Evolutionary conservation across 1,140 invertebrate genomes (phyloP), one percentile per base, ranked within the genome.

Genomic region (Alviniconcha marisindica): DNA sequence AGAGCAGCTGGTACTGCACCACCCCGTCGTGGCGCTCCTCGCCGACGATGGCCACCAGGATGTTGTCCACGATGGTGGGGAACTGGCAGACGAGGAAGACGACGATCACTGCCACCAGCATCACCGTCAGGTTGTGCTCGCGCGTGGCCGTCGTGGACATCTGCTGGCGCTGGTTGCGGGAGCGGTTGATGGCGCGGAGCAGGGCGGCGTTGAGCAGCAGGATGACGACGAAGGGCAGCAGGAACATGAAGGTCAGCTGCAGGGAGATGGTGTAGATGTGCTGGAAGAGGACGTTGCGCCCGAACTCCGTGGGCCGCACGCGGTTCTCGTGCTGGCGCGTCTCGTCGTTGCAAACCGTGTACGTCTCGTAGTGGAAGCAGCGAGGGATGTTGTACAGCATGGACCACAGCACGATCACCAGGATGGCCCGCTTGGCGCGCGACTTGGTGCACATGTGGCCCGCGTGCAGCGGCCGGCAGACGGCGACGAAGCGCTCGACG

Each of bases 391-490:
- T 96, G 81, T 95, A 93, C 42, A 95, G 87, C 36, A 96, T 91
- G 87, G 95, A 96, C 83, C 95, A 93, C 2, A 96, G 81, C 83
- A 95, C 94, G 15, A 96, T 95, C 42, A 94, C 89, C 83, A 94
- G 87, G 71, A 96, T 96, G 56, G 96, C 95, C 84, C 92, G 91
- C 78, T 93, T 93, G n/a, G 94, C 94, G 14, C 94, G 87, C 2
- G 93, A 93, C 88, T 95, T 95, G 21, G 96, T 96, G 91, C 95
- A 96, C 60, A 95, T 94, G 81, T 97, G 97, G 77, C 97, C 95
- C 0, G 97, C 97, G 83, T 95, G 95, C 21, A 96, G 95, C 33
- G 96, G 96, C 92, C 96, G 95, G 87, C 96, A 96, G 18, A 96
- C 96, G 60, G 96, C 96, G 81, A 96, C 95, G 94, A 96, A 96